Evolutionary conservation across 2,888 invertebrate species (phyloP).

Genomic region (Bembecia ichneumoniformis): DNA sequence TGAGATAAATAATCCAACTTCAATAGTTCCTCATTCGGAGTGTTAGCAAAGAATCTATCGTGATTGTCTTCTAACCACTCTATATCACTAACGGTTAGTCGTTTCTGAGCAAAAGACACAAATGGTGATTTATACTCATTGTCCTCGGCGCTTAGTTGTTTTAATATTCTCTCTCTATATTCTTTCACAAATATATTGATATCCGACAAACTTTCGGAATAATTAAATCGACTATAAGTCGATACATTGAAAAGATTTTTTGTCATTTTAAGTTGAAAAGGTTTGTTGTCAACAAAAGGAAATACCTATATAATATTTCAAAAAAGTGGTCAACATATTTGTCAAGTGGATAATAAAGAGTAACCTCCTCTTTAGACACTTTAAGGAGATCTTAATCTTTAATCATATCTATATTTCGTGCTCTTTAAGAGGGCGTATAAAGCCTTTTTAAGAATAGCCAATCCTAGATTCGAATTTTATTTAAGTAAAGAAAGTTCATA

Average conservation of each 20-base stretch:
- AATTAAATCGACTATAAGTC: constrained; percentile 34
- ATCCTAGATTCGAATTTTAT: too few species aligned
- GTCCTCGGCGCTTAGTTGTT: constrained; percentile 28
- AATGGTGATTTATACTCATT: constrained; percentile 19
- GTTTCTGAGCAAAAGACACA: constrained; percentile 37
- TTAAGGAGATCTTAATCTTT: too few species aligned
- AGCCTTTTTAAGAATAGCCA: too few species aligned
- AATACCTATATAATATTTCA: too few species aligned
- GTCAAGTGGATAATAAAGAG: too few species aligned
- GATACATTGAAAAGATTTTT: constrained; percentile 23
- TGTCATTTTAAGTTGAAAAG: constrained; percentile 12
- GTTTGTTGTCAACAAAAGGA: too few species aligned
- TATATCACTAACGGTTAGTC: constrained; percentile 16
- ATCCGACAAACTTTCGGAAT: constrained; percentile 33
- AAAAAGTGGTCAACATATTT: too few species aligned
- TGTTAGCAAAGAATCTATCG: constrained; percentile 37
- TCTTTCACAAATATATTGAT: constrained; percentile 37
- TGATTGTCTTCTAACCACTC: constrained; percentile 42
- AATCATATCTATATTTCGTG: too few species aligned
- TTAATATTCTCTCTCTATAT: constrained; percentile 35
- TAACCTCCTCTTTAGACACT: too few species aligned
- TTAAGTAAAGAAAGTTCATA: too few species aligned
- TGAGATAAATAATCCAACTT: constrained; percentile 32
- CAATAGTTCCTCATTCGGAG: constrained; percentile 30
- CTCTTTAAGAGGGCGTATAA: too few species aligned